A percentile compares a stretch with the other conserved stretches of the same genome.
phyloP scores from a whole-genome alignment of 2,888 invertebrate species.

The Drosophila phalerata region DNA sequence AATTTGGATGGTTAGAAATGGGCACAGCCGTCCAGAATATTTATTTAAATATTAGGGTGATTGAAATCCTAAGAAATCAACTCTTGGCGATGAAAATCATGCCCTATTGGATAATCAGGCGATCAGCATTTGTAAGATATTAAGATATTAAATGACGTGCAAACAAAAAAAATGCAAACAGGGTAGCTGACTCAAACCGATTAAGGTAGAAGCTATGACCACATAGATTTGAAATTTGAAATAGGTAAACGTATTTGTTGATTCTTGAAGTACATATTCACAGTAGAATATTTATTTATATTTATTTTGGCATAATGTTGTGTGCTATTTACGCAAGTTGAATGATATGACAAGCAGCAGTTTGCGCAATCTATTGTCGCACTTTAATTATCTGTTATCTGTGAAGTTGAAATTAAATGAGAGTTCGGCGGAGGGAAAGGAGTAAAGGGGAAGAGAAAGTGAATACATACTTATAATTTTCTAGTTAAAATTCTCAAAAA shows the following conservation, averaged over 20 bases:
- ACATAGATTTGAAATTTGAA: constrained; percentile 4
- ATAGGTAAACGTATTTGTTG: background rate
- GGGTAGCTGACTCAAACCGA: constrained; percentile 11
- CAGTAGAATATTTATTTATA: constrained; percentile 22
- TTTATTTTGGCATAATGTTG: constrained; percentile 47
- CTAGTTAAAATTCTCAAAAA: background rate
- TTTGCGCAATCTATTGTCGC: constrained; percentile 55
- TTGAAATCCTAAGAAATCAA: background rate
- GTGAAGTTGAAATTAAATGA: constrained; percentile 24
- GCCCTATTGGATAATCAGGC: too few species aligned
- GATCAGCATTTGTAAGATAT: background rate
- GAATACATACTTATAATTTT: constrained; percentile 4
- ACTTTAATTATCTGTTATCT: constrained; percentile 53
- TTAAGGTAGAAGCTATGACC: constrained; percentile 3
- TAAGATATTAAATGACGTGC: background rate
- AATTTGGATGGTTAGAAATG: background rate
- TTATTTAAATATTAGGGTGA: background rate
- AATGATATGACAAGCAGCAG: constrained; percentile 42
- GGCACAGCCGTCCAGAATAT: background rate
- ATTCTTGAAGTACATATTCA: constrained; percentile 4
- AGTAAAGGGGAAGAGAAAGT: background rate
- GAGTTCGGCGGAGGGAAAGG: background rate
- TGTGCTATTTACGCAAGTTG: constrained; percentile 39
- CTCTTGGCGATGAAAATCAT: too few species aligned
- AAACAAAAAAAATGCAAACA: background rate